Percentiles rank a stretch among this genome's conserved stretches.
Conservation (phyloP, 2,797 vertebrate species). For the Furcifer pardalis region DNA sequence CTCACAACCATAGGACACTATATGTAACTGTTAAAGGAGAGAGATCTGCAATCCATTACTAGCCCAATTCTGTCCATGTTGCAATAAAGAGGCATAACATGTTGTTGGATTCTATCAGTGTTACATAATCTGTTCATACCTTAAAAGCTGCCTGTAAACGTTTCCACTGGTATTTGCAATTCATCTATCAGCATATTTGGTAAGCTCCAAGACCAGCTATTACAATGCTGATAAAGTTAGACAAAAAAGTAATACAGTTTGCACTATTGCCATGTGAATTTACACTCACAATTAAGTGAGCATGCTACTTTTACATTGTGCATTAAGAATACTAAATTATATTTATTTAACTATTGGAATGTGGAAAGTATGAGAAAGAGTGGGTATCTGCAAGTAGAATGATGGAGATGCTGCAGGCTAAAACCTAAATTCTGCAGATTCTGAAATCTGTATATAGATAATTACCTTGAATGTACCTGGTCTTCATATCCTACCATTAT, state of each 20-base stretch:
- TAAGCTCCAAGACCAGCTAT: background rate
- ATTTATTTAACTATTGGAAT: background rate
- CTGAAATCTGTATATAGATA: background rate
- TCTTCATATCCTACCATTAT: no score
- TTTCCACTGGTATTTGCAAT: background rate
- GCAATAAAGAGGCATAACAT: background rate
- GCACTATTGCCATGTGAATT: background rate
- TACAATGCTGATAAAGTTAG: background rate
- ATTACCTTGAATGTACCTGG: background rate
- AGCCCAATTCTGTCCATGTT: background rate
- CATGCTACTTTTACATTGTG: background rate
- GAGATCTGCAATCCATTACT: conserved; percentile 27
- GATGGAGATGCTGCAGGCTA: background rate
- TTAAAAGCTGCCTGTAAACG: background rate
- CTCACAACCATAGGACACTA: conserved; percentile 4
- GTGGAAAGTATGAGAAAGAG: background rate
- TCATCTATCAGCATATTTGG: background rate
- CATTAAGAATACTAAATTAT: background rate
- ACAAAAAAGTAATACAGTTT: background rate
- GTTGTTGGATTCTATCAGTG: conserved; percentile 4
- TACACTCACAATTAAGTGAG: background rate
- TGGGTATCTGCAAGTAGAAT: background rate
- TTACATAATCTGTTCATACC: background rate
- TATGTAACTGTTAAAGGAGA: conserved; percentile 5
- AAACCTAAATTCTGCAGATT: background rate